phyloP scores from a whole-genome alignment of 1,140 invertebrate genomes.

The Oryctes rhinoceros region DNA sequence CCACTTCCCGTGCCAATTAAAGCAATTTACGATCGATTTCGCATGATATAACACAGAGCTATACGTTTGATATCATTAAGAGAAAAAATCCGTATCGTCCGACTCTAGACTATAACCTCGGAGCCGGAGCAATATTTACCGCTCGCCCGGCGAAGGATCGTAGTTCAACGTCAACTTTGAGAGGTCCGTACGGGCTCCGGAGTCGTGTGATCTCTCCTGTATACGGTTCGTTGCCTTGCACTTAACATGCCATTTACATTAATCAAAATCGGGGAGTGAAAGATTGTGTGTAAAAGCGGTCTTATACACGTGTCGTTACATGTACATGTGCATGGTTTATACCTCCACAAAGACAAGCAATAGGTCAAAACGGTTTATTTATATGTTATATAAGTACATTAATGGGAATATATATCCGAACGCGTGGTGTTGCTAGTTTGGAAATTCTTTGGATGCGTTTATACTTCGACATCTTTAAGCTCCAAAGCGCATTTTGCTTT shows the following conservation, averaged over 20 bases:
- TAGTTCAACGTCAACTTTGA: neutral
- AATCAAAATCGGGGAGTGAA: conserved; percentile 7
- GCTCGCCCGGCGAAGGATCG: no score
- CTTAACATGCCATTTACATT: conserved; percentile 19
- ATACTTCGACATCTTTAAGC: no score
- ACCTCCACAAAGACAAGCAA: neutral
- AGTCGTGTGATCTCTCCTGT: neutral
- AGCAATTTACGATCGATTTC: neutral
- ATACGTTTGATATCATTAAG: no score
- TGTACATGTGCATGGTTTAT: neutral
- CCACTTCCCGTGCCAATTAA: neutral
- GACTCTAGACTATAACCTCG: no score
- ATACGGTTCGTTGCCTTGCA: conserved; percentile 8
- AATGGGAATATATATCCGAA: no score
- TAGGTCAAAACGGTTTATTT: conserved; percentile 1
- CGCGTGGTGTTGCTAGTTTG: no score
- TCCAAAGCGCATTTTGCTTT: no score
- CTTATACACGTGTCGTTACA: neutral
- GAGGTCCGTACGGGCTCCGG: neutral
- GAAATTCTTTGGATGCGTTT: no score
- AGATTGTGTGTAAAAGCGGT: neutral
- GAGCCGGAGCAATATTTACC: no score
- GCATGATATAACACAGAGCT: no score
- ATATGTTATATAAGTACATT: no score
- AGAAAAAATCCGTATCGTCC: no score